Conservation (phyloP, 1,140 invertebrate species). For the Eriocheir sinensis region DNA sequence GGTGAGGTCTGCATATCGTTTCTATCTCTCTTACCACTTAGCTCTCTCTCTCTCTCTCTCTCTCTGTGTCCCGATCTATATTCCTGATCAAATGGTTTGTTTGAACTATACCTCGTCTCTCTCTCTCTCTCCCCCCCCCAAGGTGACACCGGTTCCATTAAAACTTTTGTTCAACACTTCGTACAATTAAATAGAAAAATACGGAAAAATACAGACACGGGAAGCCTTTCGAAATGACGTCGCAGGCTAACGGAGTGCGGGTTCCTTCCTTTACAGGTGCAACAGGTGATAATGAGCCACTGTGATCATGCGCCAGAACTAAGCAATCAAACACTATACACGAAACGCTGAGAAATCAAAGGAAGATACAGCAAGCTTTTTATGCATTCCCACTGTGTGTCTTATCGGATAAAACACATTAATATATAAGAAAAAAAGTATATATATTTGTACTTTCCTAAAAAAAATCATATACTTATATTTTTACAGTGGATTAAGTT, state of each 20-base stretch:
- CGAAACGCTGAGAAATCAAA: neutral
- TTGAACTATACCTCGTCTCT: slow-evolving; percentile 19
- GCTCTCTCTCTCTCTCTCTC: slow-evolving; percentile 13
- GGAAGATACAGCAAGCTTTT: neutral
- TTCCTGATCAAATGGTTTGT: neutral
- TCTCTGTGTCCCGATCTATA: neutral
- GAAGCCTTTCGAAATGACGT: neutral
- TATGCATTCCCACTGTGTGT: neutral
- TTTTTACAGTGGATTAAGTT: neutral
- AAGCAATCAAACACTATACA: neutral
- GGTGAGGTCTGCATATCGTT: neutral
- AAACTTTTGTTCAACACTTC: neutral
- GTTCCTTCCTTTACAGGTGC: neutral
- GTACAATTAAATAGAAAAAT: neutral
- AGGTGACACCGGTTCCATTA: neutral
- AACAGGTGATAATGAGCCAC: no score
- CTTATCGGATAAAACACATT: slow-evolving; percentile 5
- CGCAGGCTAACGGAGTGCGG: neutral
- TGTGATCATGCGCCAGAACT: no score
- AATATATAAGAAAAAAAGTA: neutral
- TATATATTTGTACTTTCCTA: slow-evolving; percentile 1
- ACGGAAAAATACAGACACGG: neutral
- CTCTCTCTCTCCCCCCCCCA: slow-evolving; percentile 46
- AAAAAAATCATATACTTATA: neutral
- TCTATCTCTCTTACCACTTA: neutral